Percentiles rank a stretch among this genome's conserved stretches.
Conservation (phyloP, 2,113 vertebrate species). For the Caloenas nicobarica region DNA sequence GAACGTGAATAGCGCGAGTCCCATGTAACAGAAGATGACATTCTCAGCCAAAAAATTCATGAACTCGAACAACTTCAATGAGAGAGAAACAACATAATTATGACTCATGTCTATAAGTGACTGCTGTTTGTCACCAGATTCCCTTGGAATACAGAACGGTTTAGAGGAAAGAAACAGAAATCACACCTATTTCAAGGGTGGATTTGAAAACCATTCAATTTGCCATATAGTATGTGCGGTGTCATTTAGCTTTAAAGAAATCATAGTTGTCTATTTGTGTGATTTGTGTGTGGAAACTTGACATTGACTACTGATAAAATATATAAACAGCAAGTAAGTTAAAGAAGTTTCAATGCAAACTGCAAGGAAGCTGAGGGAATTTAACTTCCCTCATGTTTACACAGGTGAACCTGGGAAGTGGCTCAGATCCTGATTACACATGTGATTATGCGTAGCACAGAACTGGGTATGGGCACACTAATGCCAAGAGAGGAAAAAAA, state of each 20-base stretch:
- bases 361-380: not conserved
- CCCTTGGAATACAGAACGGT: not conserved
- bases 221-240: not conserved
- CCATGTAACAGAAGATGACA: slow-evolving; percentile 89
- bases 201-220: not conserved
- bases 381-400: not conserved
- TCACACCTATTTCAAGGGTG: not conserved
- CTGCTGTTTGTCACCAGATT: not conserved
- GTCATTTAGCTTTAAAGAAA: not conserved
- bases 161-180: not conserved
- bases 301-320: not conserved
- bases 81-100: slow-evolving; percentile 61
- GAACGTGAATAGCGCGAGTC: slow-evolving; percentile 83
- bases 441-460: not conserved
- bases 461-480: not conserved
- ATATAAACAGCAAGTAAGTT: not conserved
- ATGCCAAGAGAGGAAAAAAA: not conserved
- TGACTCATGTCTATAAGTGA: not conserved
- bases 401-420: not conserved
- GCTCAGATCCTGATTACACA: not conserved
- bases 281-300: not conserved
- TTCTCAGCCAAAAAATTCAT: slow-evolving; percentile 90
- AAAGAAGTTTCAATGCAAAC: not conserved
- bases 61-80: slow-evolving; percentile 87
- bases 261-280: not conserved